Conservation (phyloP, 1,140 invertebrate genomes). For the Zaprionus davidi region DNA sequence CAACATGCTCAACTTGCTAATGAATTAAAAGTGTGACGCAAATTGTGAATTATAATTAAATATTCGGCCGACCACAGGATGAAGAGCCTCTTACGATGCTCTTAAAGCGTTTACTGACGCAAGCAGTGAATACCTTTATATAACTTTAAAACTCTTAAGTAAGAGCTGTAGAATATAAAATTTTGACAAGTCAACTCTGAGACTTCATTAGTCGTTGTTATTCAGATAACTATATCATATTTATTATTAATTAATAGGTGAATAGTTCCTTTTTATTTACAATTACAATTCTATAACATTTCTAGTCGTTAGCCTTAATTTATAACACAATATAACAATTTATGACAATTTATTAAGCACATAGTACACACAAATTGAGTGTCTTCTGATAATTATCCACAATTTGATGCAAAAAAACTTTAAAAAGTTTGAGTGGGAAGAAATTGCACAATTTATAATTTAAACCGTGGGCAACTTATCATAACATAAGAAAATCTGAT, state of each 20-base stretch:
- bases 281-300: neutral
- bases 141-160: neutral
- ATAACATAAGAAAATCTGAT: no score
- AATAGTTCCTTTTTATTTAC: no score
- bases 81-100: neutral
- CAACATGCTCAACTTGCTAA: constrained; percentile 7
- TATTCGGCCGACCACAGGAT: neutral
- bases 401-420: no score
- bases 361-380: no score
- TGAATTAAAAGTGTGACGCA: constrained; percentile 24
- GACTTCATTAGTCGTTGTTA: neutral
- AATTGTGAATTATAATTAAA: constrained; percentile 27
- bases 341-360: no score
- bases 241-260: neutral
- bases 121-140: neutral
- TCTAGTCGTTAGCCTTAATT: no score
- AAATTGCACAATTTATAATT: no score
- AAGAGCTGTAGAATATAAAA: neutral
- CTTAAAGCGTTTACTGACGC: neutral
- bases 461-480: no score
- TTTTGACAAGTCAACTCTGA: no score
- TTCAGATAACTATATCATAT: neutral
- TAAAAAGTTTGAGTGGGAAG: no score
- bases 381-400: no score
- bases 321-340: no score